Percentiles rank a stretch among this genome's conserved stretches.
Evolutionary conservation across 2,113 vertebrate genomes (phyloP).

Genomic region (Labrus mixtus): DNA sequence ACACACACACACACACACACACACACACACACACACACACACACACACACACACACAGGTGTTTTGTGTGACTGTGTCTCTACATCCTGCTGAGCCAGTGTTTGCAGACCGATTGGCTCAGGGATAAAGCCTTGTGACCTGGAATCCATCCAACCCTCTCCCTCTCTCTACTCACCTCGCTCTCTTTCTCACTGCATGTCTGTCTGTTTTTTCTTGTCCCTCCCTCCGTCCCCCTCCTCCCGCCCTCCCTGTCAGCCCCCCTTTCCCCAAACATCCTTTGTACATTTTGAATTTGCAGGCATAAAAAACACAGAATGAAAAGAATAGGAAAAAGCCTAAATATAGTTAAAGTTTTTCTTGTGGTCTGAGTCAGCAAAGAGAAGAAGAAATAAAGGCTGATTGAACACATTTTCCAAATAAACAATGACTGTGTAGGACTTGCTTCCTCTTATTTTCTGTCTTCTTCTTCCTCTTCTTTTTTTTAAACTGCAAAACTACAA

Average conservation of each 20-base stretch:
- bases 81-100: constrained; percentile 70
- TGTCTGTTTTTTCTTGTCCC: background rate
- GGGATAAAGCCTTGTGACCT: constrained; percentile 74
- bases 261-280: constrained; percentile 15
- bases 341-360: background rate
- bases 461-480: background rate
- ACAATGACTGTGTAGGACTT: constrained; percentile 7
- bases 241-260: background rate
- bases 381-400: constrained; percentile 28
- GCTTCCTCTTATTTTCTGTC: constrained; percentile 6
- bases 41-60: constrained; percentile 42
- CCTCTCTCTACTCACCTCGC: constrained; percentile 49
- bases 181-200: constrained; percentile 17
- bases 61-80: constrained; percentile 37
- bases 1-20: no score
- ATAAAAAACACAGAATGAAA: constrained; percentile 3
- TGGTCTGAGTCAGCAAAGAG: constrained; percentile 30
- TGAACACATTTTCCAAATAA: constrained; percentile 46
- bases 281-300: constrained; percentile 29
- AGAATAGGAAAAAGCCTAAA: background rate
- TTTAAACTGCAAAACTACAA: no score
- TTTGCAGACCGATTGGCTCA: constrained; percentile 71
- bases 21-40: constrained; percentile 8
- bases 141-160: constrained; percentile 60
- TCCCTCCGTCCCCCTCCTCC: background rate